Base-by-base conservation (phyloP, 2,888 invertebrate genomes). In the Plebejus anna region DNA sequence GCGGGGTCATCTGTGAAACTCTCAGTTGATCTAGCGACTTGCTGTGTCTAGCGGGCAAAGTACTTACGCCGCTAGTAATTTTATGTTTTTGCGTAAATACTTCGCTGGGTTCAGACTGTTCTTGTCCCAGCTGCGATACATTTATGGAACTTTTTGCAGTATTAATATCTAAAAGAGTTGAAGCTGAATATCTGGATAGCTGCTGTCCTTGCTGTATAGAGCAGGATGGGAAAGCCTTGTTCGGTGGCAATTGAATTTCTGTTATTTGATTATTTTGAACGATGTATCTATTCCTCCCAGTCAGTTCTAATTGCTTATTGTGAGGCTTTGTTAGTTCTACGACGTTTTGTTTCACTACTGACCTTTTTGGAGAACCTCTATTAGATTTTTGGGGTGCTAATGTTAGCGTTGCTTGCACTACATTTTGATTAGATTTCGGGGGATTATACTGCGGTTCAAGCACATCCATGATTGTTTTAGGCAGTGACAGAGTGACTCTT, bases 21-120 rank as follows among this genome's bases (percentile, higher is more conserved):
- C 96, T 95, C 73, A 97, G 88, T 82, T 97, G 97, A 87, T 97
- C 97, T 80, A 97, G 88, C 1, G 97, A 97, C 86, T 97, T 97
- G 87, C 97, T 97, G 84, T 97, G 97, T 77, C 97, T 94, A 0
- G 96, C 95, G 0, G 96, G 96, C 71, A 96, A 85, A 0, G 95
- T 95, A 70, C 92, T 95, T 11, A 94, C 91, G 55, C 94, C 94
- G 79, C 91, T 92, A 13, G 88, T 89, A 61, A 92, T 89, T 86
- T 90, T 90, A 82, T 89, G 90, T 84, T 91, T 91, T 79, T 89
- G 89, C 61, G 84, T 86, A 77, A 90, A 87, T 2, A 85, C 86
- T 83, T 90, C 90, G 78, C 86, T 89, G 36, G 83, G 82, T 80
- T 90, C 86, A 55, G 81, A 81, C 81, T 87, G 88, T n/a, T 90